Evolutionary conservation across 1,140 invertebrate genomes (phyloP), one percentile per base, ranked within the genome.

Genomic region (Brachionus koreanus): DNA sequence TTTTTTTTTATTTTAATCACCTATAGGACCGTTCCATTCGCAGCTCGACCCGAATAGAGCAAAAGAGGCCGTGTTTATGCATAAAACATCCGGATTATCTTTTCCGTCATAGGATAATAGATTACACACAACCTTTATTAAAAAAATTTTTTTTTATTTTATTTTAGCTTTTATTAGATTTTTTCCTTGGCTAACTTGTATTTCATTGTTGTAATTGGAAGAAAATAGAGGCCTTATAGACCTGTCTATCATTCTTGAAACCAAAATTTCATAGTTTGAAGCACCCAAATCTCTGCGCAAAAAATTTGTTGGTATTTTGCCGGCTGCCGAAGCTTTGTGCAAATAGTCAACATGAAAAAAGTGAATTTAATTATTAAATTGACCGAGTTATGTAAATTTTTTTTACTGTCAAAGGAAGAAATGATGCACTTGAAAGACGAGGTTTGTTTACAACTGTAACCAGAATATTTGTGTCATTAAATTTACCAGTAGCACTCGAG

Each of bases 11-110:
- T 76, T 1, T n/a, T 65, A 46, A 83, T 85, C 16, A 93, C 87
- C 97, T 7, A 98, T 90, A 1, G 96, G 96, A 23, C 96, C 96
- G 87, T 93, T 93, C 95, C 96, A 98, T 93, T n/a, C 96, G 98
- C 13, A 98, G 83, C 7, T 93, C 90, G n/a, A 98, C 87, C 10
- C 97, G 93, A 52, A 96, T 97, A 0, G 97, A 95, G 86, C 81
- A 67, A 85, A 85, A 83, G 82, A 83, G 88, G 87, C 88, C 63
- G 94, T 95, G 91, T 99, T 99, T 33, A 99, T 96, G 19, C 94
- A 92, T 1, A 96, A 86, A 2, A 98, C 90, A 88, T 97, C 96
- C 0, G 96, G 94, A 85, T 94, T 93, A 86, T 97, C 92, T 0
- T 92, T 87, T 1, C 93, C 92, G 89, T 98, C 97, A 25, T 96